Conservation (phyloP, 2,797 vertebrate genomes). For the Liasis olivaceus region DNA sequence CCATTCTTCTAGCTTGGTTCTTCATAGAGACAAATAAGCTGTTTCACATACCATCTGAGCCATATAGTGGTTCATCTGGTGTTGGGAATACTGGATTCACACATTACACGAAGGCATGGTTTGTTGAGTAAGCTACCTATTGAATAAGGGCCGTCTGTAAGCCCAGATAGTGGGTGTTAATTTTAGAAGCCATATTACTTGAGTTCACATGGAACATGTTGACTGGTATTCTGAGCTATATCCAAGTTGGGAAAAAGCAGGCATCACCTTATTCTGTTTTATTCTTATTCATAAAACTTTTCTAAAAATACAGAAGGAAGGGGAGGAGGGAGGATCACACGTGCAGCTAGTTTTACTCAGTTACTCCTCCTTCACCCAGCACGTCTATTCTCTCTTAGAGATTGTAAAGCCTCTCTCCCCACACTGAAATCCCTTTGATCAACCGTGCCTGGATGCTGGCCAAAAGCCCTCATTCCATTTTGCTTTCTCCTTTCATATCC, state of each 20-base stretch:
- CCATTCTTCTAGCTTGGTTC: neutral
- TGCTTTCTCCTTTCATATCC: neutral
- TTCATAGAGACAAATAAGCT: neutral
- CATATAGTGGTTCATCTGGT: neutral
- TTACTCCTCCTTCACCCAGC: neutral
- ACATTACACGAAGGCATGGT: neutral
- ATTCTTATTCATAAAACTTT: neutral
- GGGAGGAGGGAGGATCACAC: neutral
- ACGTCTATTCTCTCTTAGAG: neutral
- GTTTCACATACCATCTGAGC: neutral
- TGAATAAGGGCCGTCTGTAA: neutral
- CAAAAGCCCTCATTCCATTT: neutral
- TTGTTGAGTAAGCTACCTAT: neutral
- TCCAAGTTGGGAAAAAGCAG: neutral
- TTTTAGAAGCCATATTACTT: neutral
- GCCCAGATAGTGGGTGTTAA: neutral
- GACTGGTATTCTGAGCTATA: neutral
- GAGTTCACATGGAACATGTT: neutral
- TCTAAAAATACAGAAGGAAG: neutral
- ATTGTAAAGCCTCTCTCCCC: neutral
- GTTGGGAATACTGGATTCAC: neutral
- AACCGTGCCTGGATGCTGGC: neutral
- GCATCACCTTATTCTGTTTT: neutral
- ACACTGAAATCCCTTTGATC: neutral
- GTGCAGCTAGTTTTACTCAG: neutral